Conservation (phyloP, 1,140 invertebrate genomes). For the Calycopis cecrops region DNA sequence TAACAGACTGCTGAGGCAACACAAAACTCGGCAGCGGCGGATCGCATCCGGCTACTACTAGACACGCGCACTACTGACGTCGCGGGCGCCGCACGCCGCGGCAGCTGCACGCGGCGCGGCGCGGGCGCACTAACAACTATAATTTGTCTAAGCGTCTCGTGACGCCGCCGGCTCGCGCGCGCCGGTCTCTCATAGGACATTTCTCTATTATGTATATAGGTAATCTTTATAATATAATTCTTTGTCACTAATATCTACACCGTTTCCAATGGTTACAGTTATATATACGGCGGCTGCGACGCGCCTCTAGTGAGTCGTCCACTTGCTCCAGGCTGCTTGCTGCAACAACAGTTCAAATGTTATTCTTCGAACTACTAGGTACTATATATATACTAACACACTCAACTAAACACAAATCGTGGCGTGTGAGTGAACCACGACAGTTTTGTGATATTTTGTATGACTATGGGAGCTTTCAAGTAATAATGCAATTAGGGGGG, state of each 20-base stretch:
- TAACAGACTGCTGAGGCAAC: slow-evolving; percentile 36
- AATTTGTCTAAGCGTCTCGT: slow-evolving; percentile 40
- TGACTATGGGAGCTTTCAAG: no score
- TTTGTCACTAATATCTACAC: slow-evolving; percentile 75
- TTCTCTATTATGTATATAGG: slow-evolving; percentile 73
- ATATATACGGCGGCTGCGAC: slow-evolving; percentile 45
- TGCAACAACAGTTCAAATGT: slow-evolving; percentile 19
- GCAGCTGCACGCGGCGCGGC: no score
- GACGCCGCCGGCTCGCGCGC: slow-evolving; percentile 11
- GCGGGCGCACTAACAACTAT: slow-evolving; percentile 30
- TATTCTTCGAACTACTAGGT: no score
- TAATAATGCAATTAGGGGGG: no score
- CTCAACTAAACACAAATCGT: no score
- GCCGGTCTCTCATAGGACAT: slow-evolving; percentile 48
- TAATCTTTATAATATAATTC: slow-evolving; percentile 73
- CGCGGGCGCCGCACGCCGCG: no score
- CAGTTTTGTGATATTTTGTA: no score
- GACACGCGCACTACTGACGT: neutral
- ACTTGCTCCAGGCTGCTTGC: slow-evolving; percentile 67
- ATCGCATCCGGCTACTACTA: slow-evolving; percentile 29
- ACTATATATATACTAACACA: neutral
- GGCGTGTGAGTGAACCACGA: no score
- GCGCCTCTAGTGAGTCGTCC: slow-evolving; percentile 53
- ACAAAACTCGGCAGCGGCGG: slow-evolving; percentile 39
- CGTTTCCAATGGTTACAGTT: slow-evolving; percentile 65